Evolutionary conservation across 2,113 vertebrate genomes (phyloP).

Genomic region (Hippocampus zosterae): DNA sequence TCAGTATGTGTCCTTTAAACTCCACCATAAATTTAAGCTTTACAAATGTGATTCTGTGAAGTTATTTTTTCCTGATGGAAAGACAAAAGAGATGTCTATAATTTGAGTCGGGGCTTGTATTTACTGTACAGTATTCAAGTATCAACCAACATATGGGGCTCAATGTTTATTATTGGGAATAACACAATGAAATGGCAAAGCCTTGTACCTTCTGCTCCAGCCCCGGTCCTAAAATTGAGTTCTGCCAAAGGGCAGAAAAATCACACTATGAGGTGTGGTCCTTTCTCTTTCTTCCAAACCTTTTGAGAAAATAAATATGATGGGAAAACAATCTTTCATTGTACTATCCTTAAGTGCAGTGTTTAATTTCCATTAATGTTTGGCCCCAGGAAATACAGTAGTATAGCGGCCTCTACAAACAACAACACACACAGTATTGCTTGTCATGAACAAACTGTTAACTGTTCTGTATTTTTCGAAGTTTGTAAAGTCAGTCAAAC

Average conservation of each 20-base stretch:
- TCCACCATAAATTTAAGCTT: too few relatives aligned
- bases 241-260: slow-evolving; percentile 9
- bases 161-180: background rate
- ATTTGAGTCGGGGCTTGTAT: too few relatives aligned
- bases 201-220: background rate
- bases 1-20: too few relatives aligned
- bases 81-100: too few relatives aligned
- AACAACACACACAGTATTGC: background rate
- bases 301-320: slow-evolving; percentile 19
- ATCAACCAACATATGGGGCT: too few relatives aligned
- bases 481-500: too few relatives aligned
- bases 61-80: too few relatives aligned
- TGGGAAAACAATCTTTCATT: slow-evolving; percentile 19
- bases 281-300: background rate
- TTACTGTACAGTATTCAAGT: too few relatives aligned
- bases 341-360: background rate
- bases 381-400: background rate
- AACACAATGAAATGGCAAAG: background rate
- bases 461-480: too few relatives aligned
- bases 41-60: too few relatives aligned
- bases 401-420: background rate
- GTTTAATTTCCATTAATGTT: slow-evolving; percentile 15
- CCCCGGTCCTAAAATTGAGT: background rate
- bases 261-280: background rate
- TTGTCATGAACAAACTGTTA: background rate